Base-by-base conservation (phyloP, 2,888 invertebrate genomes). In the Herminia tarsipennalis region DNA sequence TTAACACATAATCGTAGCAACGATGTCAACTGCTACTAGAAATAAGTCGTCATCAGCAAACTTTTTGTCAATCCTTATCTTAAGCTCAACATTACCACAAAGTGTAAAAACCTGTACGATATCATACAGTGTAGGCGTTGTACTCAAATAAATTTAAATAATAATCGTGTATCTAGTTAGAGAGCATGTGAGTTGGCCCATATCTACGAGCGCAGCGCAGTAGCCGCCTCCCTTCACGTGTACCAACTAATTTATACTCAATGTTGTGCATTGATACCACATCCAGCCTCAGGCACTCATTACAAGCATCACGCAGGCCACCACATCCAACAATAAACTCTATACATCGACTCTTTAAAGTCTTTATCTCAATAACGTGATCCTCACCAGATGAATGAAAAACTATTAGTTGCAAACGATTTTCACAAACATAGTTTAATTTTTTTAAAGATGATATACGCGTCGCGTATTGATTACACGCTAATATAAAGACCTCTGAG, bases 211-310 rank as follows among this genome's bases (percentile, higher is more conserved):
- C 6, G 33, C 30, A 14, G 34, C 10, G 28, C 47, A 29, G 50
- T 44, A 48, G 52, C 56, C n/a, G n/a, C 29, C 34, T 35, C 14
- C 30, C 33, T 44, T 40, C 41, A 36, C 41, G 36, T 40, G 50
- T 16, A 45, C 21, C 30, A 8, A 32, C 13, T 36, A 39, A 51
- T 61, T 46, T 47, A 58, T 44, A 54, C 16, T 10, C 24, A 14
- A 20, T 37, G 21, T 27, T 35, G 29, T 24, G 51, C 41, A 47
- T 35, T 33, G 47, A 43, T 22, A 18, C 25, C 16, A 22, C 51
- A 61, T 45, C 48, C 52, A 51, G 80, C 84, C 76, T 45, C 65
- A 36, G 75, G 82, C 78, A 79, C 74, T 77, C 78, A 81, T 83
- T 77, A 81, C 70, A 56, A 56, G 51, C 22, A 48, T 30, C 47